These are phyloP conservation scores for Tromatobia lineatoria DNA, from an alignment of 2,888 invertebrate genomes.

Conservation along the genomic window DNA sequence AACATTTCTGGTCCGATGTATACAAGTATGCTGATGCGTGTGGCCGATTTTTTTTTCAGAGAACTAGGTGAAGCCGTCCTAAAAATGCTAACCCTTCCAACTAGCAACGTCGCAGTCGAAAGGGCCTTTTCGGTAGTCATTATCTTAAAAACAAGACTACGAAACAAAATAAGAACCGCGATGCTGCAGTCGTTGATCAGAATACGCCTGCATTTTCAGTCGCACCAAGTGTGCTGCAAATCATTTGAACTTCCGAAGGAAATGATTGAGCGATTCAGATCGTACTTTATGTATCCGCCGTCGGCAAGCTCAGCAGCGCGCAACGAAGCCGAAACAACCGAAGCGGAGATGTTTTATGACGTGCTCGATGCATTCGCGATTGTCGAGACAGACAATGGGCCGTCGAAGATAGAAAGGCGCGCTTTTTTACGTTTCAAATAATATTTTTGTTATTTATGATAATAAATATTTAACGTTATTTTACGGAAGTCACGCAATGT, in stretches of 20 bases:
- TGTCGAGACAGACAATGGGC: background rate
- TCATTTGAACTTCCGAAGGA: constrained; percentile 25
- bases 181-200: constrained; percentile 38
- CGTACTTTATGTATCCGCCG: constrained; percentile 21
- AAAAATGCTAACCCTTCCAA: constrained; percentile 23
- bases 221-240: constrained; percentile 30
- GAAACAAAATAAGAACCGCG: constrained; percentile 35
- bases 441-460: constrained; percentile 1
- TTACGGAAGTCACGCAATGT: constrained; percentile 7
- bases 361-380: background rate
- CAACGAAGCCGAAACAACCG: background rate
- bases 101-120: constrained; percentile 48
- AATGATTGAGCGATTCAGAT: constrained; percentile 44
- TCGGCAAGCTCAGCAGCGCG: background rate
- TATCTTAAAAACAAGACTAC: constrained; percentile 30
- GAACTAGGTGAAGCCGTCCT: constrained; percentile 24
- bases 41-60: constrained; percentile 23
- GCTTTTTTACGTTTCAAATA: background rate
- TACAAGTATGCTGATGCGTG: constrained; percentile 35
- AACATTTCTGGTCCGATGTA: constrained; percentile 11
- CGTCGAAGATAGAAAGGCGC: constrained; percentile 1
- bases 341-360: constrained; percentile 15
- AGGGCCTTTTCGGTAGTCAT: constrained; percentile 29
- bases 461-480: background rate
- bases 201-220: constrained; percentile 32